Base-by-base conservation (phyloP, 2,797 vertebrate species). In the Bryconaethiops microstoma region DNA sequence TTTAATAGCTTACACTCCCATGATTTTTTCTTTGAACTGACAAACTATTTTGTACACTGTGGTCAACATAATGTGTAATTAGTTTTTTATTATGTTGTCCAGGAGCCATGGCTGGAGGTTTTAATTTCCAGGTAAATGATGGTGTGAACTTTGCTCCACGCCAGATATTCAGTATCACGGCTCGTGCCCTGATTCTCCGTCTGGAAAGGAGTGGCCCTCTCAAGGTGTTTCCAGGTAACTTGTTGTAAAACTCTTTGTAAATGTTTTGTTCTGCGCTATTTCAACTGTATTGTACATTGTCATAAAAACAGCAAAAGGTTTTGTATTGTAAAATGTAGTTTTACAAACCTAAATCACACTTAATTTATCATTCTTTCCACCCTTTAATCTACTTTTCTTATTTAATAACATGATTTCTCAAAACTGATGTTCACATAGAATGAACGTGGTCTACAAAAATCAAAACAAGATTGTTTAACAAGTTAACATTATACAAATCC, bases 111-210 rank as follows among this genome's bases (percentile, higher is more conserved):
- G 95, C 96, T 73, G 96, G 96, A 89, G 95, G 96, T 25, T 99
- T 98, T 89, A 96, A 77, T 90, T 98, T 98, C 87, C 96, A 98
- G 87, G 95, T 97, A 64, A 97, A 96, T 17, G 96, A 98, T 39
- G 96, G 96, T 55, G 90, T 96, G 86, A 98, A 98, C 90, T 96
- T 96, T 83, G 92, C 94, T 84, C 95, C 96, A 57, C 85, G 84
- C 42, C 95, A 97, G 86, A 96, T 96, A 90, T 98, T 98, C 90
- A 97, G 94, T 85, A 92, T 98, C 89, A 96, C 93, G 0, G 96
- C 96, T 86, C 89, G 35, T 87, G 89, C 62, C 0, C 90, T 97
- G 60, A 86, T 95, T 59, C 89, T 98, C 75, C 94, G 60, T 79
- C 82, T 97, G 75, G 94, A 96, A 91, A 93, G 86, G 65, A 97